Base-by-base conservation (phyloP, 2,113 vertebrate genomes). In the Gadus chalcogrammus region DNA sequence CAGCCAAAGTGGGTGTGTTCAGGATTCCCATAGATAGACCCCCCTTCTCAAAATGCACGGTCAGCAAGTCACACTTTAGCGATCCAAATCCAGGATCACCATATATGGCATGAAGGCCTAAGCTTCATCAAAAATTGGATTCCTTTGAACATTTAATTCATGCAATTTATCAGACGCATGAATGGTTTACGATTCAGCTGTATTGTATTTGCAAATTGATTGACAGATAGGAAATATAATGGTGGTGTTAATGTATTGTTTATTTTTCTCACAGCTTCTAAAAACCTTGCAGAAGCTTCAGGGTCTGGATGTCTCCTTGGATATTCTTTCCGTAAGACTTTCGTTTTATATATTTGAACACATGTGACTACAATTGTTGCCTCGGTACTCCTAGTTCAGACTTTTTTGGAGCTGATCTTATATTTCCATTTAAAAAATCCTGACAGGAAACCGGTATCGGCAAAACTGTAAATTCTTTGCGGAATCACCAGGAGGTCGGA, bases 381-480 rank as follows among this genome's bases (percentile, higher is more conserved):
- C 15, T n/a, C 15, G 5, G 55, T 5, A 17, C 31, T 58, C 16
- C 9, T 17, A 17, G 15, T 58, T 56, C n/a, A 1, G 17, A 31
- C 20, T 42, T 22, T 22, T 61, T 12, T 59, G 16, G 3, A n/a
- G 35, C 18, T 65, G 9, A 65, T 0, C n/a, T 22, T 28, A 1
- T 16, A 5, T 64, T 16, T 55, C 17, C n/a, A 5, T 63, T 2
- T 27, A 53, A 55, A 53, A 55, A 62, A 79, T 52, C 62, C 68
- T 17, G 20, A 68, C 73, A 95, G 94, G 94, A 94, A 90, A 96
- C 91, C 58, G 92, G 92, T 79, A 94, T 93, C 66, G 93, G 92
- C 8, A 94, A 94, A 91, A 85, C 82, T 0, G 92, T 94, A 2
- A 93, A 94, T 68, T 77, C 90, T 61, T 90, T 95, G 64, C 92